Evolutionary conservation across 2,888 invertebrate species (phyloP).

Genomic region (Lottia scabra): DNA sequence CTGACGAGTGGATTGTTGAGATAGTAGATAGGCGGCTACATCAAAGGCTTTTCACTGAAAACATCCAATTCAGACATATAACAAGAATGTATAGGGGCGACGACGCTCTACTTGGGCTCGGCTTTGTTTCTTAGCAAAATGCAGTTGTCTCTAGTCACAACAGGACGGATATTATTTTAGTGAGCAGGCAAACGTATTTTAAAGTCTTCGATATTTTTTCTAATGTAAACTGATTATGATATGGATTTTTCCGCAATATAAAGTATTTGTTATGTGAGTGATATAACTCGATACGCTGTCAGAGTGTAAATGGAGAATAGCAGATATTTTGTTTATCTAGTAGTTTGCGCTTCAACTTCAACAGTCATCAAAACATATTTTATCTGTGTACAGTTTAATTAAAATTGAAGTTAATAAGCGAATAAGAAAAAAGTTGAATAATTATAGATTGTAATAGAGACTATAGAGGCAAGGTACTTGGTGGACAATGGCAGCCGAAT

Average conservation of each 20-base stretch:
- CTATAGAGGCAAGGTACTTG: background rate
- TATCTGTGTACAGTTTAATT: background rate
- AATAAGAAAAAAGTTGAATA: no score
- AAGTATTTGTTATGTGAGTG: no score
- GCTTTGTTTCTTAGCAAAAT: constrained; percentile 29
- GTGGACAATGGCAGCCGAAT: constrained; percentile 23
- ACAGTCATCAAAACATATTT: background rate
- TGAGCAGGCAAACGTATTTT: no score
- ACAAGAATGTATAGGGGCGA: constrained; percentile 39
- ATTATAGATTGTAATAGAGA: background rate
- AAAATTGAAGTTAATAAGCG: no score
- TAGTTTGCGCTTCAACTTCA: background rate
- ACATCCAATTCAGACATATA: constrained; percentile 49
- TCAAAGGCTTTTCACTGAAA: constrained; percentile 45
- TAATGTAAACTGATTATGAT: background rate
- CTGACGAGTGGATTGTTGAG: constrained; percentile 42
- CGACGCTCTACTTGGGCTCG: constrained; percentile 23
- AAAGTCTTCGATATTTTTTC: no score
- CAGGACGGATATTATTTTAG: background rate
- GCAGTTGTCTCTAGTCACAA: constrained; percentile 23
- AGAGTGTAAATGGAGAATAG: no score
- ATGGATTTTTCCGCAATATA: background rate
- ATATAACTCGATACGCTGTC: no score
- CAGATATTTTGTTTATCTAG: no score
- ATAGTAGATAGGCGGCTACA: constrained; percentile 48